These are phyloP conservation scores for Gopherus evgoodei DNA, from an alignment of 2,113 vertebrate genomes.

Conservation along the genomic window DNA sequence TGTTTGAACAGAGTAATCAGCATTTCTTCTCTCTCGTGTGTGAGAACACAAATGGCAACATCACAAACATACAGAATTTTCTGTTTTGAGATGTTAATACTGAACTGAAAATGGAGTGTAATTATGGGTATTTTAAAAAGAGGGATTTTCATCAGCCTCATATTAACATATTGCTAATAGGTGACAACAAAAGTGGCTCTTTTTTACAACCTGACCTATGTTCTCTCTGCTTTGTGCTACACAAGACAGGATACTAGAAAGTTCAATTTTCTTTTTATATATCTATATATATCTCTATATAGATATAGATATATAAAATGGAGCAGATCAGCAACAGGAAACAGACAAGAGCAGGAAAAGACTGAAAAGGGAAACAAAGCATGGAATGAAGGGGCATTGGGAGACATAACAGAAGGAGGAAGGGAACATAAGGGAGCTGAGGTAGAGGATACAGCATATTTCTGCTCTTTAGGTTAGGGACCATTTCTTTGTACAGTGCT, in stretches of 20 bases:
- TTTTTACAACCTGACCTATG: background rate
- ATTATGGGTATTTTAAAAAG: background rate
- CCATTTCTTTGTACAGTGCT: background rate
- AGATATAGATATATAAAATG: background rate
- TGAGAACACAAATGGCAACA: background rate
- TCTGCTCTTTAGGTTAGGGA: background rate
- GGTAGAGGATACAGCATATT: background rate
- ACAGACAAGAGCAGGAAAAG: background rate
- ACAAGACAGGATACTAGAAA: background rate
- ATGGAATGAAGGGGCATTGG: background rate
- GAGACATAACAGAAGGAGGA: background rate
- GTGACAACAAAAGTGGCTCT: background rate
- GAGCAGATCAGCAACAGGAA: slow-evolving; percentile 13
- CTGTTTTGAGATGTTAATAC: background rate
- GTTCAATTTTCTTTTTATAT: background rate
- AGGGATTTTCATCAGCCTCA: background rate
- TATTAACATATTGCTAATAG: background rate
- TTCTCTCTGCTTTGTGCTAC: background rate
- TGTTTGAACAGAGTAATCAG: background rate
- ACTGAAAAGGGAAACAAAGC: background rate
- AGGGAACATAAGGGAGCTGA: background rate
- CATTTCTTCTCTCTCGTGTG: background rate
- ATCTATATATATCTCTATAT: too few species aligned
- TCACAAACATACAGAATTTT: background rate
- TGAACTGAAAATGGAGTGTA: background rate